phyloP scores from a whole-genome alignment of 2,797 vertebrate genomes.

The Acrocephalus scirpaceus region DNA sequence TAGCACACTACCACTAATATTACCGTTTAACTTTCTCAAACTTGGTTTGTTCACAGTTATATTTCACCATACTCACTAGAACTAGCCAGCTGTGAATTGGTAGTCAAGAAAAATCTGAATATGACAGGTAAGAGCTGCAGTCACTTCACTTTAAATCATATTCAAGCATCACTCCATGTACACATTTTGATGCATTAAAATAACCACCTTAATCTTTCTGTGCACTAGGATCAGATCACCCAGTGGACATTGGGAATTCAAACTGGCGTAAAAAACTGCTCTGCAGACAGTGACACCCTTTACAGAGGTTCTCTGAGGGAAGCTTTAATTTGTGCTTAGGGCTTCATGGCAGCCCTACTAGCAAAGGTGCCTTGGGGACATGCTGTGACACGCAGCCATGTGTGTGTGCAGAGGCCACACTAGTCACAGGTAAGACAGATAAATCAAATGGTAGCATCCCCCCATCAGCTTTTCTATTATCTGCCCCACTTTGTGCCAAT shows the following conservation, averaged over 20 bases:
- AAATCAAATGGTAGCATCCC: slow-evolving; percentile 51
- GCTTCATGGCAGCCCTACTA: background rate
- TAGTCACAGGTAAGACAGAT: slow-evolving; percentile 39
- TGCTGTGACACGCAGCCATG: background rate
- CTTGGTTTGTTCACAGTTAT: background rate
- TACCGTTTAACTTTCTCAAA: background rate
- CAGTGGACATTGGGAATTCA: background rate
- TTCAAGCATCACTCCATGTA: background rate
- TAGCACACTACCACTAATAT: background rate
- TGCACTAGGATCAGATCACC: background rate
- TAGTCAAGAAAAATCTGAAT: background rate
- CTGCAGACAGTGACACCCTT: background rate
- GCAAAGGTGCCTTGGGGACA: slow-evolving; percentile 15
- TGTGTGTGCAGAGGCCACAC: background rate
- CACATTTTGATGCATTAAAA: background rate
- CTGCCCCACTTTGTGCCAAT: slow-evolving; percentile 69
- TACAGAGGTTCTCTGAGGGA: background rate
- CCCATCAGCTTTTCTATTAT: slow-evolving; percentile 68
- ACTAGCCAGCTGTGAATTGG: background rate
- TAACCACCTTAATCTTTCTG: background rate
- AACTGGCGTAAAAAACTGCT: background rate
- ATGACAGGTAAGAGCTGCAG: background rate
- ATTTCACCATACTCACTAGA: background rate
- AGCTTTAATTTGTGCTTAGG: slow-evolving; percentile 23
- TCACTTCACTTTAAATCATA: background rate